Conservation (phyloP, 2,797 vertebrate species). For the Syngnathus acus region DNA sequence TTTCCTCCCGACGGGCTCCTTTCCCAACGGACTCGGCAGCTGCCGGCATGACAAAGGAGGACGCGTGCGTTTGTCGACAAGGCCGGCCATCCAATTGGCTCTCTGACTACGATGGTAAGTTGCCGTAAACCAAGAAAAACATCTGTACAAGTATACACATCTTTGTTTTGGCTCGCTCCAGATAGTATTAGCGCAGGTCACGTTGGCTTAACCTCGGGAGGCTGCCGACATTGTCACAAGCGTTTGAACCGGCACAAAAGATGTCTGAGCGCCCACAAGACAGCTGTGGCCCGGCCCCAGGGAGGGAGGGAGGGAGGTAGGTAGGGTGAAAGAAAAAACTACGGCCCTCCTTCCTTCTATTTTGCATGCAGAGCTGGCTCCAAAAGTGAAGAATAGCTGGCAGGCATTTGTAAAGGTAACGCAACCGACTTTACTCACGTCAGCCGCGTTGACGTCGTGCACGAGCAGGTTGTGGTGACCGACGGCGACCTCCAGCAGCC, state of each 20-base stretch:
- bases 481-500: conserved; percentile 67
- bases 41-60: conserved; percentile 63
- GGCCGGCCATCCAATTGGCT: too few species aligned
- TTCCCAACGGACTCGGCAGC: conserved; percentile 78
- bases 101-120: too few species aligned
- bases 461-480: conserved; percentile 74
- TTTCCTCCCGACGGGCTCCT: conserved; percentile 84
- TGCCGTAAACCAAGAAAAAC: too few species aligned
- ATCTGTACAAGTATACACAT: too few species aligned
- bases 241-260: conserved; percentile 54
- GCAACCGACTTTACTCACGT: conserved; percentile 45
- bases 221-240: conserved; percentile 38
- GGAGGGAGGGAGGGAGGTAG: conserved; percentile 6
- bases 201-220: conserved; percentile 31
- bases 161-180: not conserved
- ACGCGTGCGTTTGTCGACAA: conserved; percentile 18
- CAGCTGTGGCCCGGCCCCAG: conserved; percentile 51
- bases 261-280: conserved; percentile 54
- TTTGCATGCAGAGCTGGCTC: conserved; percentile 32
- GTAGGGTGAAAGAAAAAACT: conserved; percentile 3
- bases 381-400: not conserved
- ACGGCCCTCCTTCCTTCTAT: conserved; percentile 25
- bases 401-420: not conserved
- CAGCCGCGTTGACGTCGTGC: conserved; percentile 80
- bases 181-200: not conserved